Percentiles rank a stretch among this genome's conserved stretches.
Evolutionary conservation across 2,113 vertebrate genomes (phyloP).

Genomic region (Nycticorax nycticorax): DNA sequence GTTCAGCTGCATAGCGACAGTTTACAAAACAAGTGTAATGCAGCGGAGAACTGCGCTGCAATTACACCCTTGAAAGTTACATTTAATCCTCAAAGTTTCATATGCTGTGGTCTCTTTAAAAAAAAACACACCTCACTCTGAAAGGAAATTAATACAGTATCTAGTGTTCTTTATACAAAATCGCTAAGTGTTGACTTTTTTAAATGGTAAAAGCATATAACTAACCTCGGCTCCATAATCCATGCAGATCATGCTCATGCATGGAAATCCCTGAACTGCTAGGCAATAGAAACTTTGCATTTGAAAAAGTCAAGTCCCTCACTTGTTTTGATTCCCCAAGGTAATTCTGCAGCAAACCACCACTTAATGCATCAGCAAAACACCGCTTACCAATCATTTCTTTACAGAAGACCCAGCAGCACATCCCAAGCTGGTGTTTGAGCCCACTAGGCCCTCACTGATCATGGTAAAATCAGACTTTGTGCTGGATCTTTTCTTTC

Average conservation of each 20-base stretch:
- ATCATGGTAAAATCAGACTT: not conserved
- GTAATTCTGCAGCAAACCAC: not conserved
- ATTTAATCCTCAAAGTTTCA: not conserved
- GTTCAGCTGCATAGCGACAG: not conserved
- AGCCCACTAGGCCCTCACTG: fast-evolving
- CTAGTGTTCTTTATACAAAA: not conserved
- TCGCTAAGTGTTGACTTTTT: not conserved
- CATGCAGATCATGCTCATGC: not conserved
- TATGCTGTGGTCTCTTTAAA: not conserved
- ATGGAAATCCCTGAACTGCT: not conserved
- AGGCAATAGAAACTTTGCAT: not conserved
- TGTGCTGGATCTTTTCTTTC: not conserved
- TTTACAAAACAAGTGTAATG: not conserved
- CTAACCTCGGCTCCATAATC: not conserved
- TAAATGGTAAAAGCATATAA: not conserved
- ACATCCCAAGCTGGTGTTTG: not conserved
- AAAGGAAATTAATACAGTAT: not conserved
- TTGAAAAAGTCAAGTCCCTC: not conserved
- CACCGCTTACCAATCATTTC: not conserved
- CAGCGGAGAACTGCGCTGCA: not conserved
- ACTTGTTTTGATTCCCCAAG: not conserved
- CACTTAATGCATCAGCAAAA: not conserved
- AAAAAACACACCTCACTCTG: not conserved
- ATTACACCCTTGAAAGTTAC: not conserved
- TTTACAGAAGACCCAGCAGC: not conserved